These are phyloP conservation scores for Drosophila tropicalis DNA, from an alignment of 1,140 invertebrate species.

Conservation along the genomic window DNA sequence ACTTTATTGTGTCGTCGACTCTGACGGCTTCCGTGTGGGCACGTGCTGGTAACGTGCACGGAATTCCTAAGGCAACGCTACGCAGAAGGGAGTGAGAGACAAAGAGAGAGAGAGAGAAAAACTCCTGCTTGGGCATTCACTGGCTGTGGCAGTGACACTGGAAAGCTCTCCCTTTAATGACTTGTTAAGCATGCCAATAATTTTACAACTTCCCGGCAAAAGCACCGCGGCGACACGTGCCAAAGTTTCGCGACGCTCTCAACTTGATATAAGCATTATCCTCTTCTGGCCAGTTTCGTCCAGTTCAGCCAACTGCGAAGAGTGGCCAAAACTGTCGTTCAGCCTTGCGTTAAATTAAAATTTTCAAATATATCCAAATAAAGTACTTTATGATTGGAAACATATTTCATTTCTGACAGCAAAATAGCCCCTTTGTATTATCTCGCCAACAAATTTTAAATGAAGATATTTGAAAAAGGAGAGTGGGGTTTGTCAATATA, in stretches of 20 bases:
- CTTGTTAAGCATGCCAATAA: slow-evolving; percentile 80
- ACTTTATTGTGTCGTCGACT: slow-evolving; percentile 50
- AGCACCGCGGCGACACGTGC: slow-evolving; percentile 59
- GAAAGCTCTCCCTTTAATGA: slow-evolving; percentile 56
- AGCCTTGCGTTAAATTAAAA: slow-evolving; percentile 83
- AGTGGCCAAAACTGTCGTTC: slow-evolving; percentile 34
- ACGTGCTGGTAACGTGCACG: slow-evolving; percentile 76
- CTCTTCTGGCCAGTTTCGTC: slow-evolving; percentile 36
- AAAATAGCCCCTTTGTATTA: background rate
- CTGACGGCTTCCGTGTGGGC: slow-evolving; percentile 50
- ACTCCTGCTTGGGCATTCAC: slow-evolving; percentile 50
- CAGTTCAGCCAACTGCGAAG: slow-evolving; percentile 59
- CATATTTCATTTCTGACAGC: slow-evolving; percentile 60
- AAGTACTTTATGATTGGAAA: slow-evolving; percentile 46
- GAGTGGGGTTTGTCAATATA: background rate
- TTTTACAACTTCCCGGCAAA: slow-evolving; percentile 67
- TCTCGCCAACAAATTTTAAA: background rate
- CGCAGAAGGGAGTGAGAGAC: background rate
- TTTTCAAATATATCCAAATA: slow-evolving; percentile 33
- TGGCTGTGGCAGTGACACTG: slow-evolving; percentile 33
- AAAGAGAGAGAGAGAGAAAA: background rate
- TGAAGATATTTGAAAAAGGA: background rate
- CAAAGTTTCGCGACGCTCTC: slow-evolving; percentile 68
- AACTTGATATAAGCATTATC: slow-evolving; percentile 19
- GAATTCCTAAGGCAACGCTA: slow-evolving; percentile 71